Percentiles rank a stretch among this genome's conserved stretches.
Evolutionary conservation across 2,888 invertebrate genomes (phyloP).

Genomic region (Taenaris catops): DNA sequence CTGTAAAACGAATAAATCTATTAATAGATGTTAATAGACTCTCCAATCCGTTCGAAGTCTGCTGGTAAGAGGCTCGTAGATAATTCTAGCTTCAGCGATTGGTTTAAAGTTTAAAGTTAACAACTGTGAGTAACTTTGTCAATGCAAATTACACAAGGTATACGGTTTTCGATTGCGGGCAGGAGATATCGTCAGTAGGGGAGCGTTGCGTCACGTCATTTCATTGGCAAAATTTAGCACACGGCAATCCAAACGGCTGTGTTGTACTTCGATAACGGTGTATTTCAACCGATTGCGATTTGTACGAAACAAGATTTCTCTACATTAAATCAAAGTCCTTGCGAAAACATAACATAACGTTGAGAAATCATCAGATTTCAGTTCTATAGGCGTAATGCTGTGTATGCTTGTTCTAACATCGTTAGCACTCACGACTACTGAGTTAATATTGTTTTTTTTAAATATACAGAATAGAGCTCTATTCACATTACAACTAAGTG

Average conservation of each 20-base stretch:
- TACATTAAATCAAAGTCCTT: conserved; percentile 34
- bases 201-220: conserved; percentile 50
- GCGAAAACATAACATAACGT: conserved; percentile 34
- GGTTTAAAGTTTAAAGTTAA: conserved; percentile 2
- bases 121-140: conserved; percentile 13
- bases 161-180: conserved; percentile 27
- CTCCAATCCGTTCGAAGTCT: no score
- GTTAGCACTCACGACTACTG: no score
- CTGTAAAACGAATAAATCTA: no score
- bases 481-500: no score
- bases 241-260: conserved; percentile 38
- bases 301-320: conserved; percentile 32
- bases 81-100: not conserved
- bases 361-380: conserved; percentile 28
- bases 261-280: conserved; percentile 27
- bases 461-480: no score
- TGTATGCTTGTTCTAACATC: conserved; percentile 5
- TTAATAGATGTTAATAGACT: no score
- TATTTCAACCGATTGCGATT: conserved; percentile 34
- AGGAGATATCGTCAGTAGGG: conserved; percentile 46
- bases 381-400: conserved; percentile 15
- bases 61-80: no score
- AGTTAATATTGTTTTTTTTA: no score
- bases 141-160: conserved; percentile 28
- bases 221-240: conserved; percentile 51